Evolutionary conservation across 2,797 vertebrate species (phyloP).

Genomic region (Acipenser ruthenus): DNA sequence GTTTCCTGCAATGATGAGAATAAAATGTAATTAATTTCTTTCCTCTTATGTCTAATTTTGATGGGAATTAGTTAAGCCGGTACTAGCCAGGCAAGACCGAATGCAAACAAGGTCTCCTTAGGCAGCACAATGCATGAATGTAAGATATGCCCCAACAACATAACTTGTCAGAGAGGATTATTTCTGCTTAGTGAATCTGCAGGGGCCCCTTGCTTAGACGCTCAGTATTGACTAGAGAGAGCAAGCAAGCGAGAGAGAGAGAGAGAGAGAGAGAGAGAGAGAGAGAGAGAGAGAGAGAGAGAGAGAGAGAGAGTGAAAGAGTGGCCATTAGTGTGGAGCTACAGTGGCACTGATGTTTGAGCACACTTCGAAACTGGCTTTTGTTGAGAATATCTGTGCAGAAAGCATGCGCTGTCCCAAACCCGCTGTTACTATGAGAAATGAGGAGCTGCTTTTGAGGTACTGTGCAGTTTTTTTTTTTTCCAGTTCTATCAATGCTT

Average conservation of each 20-base stretch:
- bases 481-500: conserved; percentile 12
- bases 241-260: not conserved
- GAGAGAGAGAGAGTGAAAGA: conserved; percentile 57
- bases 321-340: conserved; percentile 78
- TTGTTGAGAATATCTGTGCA: conserved; percentile 79
- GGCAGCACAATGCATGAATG: conserved; percentile 80
- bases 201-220: conserved; percentile 80
- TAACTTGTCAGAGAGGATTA: conserved; percentile 95
- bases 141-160: conserved; percentile 85
- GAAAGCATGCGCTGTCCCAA: conserved; percentile 82
- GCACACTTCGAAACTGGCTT: conserved; percentile 79
- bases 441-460: conserved; percentile 85
- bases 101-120: conserved; percentile 62
- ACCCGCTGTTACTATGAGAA: conserved; percentile 78
- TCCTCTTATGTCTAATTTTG: conserved; percentile 22
- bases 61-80: conserved; percentile 51
- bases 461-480: conserved; percentile 50
- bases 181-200: conserved; percentile 86
- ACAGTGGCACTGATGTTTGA: conserved; percentile 84
- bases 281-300: conserved; percentile 48
- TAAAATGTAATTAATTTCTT: conserved; percentile 14
- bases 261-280: conserved; percentile 32
- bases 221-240: conserved; percentile 63
- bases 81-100: conserved; percentile 47
- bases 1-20: not conserved